phyloP scores from a whole-genome alignment of 2,888 invertebrate genomes.

The Microplitis manilae region DNA sequence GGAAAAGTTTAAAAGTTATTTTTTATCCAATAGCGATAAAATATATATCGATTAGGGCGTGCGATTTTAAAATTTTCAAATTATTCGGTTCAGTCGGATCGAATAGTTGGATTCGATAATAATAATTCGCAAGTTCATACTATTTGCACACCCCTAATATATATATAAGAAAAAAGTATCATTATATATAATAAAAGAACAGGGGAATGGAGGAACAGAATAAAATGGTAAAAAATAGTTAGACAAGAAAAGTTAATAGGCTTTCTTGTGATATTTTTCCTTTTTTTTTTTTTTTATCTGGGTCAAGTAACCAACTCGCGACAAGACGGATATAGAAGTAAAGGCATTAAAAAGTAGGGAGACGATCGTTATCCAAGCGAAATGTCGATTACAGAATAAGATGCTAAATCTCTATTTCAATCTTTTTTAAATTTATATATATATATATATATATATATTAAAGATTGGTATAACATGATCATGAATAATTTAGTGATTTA shows the following conservation, averaged over 20 bases:
- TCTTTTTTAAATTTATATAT: neutral
- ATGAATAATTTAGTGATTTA: too few relatives aligned
- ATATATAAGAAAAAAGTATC: too few relatives aligned
- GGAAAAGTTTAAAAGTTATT: neutral
- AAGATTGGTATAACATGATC: neutral
- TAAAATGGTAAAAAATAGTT: slow-evolving; percentile 2
- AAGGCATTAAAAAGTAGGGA: slow-evolving; percentile 1
- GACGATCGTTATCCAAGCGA: slow-evolving; percentile 29
- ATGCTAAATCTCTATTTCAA: neutral
- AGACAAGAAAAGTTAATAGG: slow-evolving; percentile 16
- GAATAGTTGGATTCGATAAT: too few relatives aligned
- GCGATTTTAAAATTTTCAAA: too few relatives aligned
- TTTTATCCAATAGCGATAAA: too few relatives aligned
- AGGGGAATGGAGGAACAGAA: neutral
- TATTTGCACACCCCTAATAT: too few relatives aligned
- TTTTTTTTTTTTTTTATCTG: slow-evolving; percentile 11
- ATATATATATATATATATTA: neutral
- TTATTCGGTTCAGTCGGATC: too few relatives aligned
- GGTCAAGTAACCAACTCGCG: slow-evolving; percentile 28
- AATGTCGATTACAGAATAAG: slow-evolving; percentile 6
- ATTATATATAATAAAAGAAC: neutral
- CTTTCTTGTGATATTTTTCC: neutral
- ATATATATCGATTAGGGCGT: too few relatives aligned
- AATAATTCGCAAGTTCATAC: too few relatives aligned
- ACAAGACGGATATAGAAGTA: slow-evolving; percentile 3